These are phyloP conservation scores for Brachyopa scutellaris DNA, from an alignment of 2,888 invertebrate species.

Conservation along the genomic window DNA sequence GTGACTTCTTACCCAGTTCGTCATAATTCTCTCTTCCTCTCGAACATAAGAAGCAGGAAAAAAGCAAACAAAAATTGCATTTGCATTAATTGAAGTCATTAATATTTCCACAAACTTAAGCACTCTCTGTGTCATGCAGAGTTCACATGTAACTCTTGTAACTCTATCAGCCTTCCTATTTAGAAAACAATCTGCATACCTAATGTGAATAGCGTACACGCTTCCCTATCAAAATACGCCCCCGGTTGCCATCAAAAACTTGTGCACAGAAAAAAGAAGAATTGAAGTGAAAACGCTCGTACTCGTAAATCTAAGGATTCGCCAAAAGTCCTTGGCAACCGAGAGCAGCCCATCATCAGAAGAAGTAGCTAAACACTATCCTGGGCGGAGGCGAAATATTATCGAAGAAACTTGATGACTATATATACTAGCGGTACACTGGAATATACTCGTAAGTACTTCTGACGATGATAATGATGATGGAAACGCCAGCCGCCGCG, in stretches of 20 bases:
- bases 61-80: conserved; percentile 44
- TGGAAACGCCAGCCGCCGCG: conserved; percentile 37
- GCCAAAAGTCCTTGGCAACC: conserved; percentile 51
- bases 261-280: conserved; percentile 28
- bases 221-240: conserved; percentile 18
- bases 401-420: conserved; percentile 68
- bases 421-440: conserved; percentile 48
- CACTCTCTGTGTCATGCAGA: conserved; percentile 47
- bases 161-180: conserved; percentile 45
- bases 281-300: conserved; percentile 34
- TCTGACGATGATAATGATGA: conserved; percentile 60
- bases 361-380: conserved; percentile 33
- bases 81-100: conserved; percentile 71
- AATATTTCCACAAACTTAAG: conserved; percentile 61
- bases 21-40: conserved; percentile 13
- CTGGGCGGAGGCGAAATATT: conserved; percentile 32
- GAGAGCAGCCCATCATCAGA: background rate
- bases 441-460: conserved; percentile 60
- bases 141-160: conserved; percentile 63
- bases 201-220: conserved; percentile 54
- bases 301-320: conserved; percentile 60
- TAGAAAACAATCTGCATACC: conserved; percentile 68
- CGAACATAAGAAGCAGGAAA: background rate
- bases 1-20: conserved; percentile 1
- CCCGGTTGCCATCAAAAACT: conserved; percentile 46